Base-by-base conservation (phyloP, 2,888 invertebrate species). In the Trichogramma evanescens region DNA sequence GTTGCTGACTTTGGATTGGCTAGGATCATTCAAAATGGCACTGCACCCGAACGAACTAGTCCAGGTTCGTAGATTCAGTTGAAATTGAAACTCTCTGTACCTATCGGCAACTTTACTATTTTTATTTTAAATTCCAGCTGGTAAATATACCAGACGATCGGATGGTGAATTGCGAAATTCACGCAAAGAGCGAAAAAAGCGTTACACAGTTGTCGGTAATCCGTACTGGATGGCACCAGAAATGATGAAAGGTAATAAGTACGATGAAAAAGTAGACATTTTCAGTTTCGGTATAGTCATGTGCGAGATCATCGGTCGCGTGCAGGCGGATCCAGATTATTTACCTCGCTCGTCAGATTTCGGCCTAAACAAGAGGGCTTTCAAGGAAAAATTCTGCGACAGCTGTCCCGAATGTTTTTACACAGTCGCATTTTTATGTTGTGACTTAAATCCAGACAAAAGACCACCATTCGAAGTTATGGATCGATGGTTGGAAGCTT, bases 191-290 rank as follows among this genome's bases (percentile, higher is more conserved):
- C 81, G 93, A 0, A 84, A 92, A 68, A 95, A 95, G 74, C 83
- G 95, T 9, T 95, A 95, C 77, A 96, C 95, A 0, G 95, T 96
- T 41, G 96, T 96, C 0, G 96, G 96, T 1, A 95, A 94, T 82
- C 95, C 96, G 0, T 96, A 95, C 79, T 96, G 95, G 95, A 96
- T 96, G 96, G 96, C 96, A 0, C 96, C 96, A 0, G 96, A 96
- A 79, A 96, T 96, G 96, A 93, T 96, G 92, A 93, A 91, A 76
- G 95, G 95, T 26, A 91, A 93, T 71, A 91, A 91, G 66, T 96
- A 96, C 76, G 95, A 96, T 73, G 95, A 96, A 76, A 94, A 94
- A 78, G 96, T 96, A 0, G 96, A 96, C 73, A 89, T 96, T 63
- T 96, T 96, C 79, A 95, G 95, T 40, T 96, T 93, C 78, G 96